Evolutionary conservation across 1,140 invertebrate genomes (phyloP).

Genomic region (Drosophila pectinifera): DNA sequence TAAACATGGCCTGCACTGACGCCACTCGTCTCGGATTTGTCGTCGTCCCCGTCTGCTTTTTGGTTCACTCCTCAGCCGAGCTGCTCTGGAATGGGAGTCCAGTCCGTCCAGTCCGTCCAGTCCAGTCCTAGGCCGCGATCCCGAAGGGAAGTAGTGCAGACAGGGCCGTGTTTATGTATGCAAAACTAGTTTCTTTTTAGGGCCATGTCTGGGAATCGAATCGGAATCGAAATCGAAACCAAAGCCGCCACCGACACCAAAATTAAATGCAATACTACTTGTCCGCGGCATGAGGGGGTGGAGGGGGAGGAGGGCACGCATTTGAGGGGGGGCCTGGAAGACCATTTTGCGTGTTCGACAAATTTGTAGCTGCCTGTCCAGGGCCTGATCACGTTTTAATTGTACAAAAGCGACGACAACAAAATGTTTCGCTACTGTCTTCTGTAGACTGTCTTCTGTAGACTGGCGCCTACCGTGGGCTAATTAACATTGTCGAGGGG

Average conservation of each 20-base stretch:
- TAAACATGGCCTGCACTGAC: conserved; percentile 76
- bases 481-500: conserved; percentile 69
- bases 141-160: conserved; percentile 78
- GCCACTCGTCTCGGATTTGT: conserved; percentile 71
- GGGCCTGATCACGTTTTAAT: conserved; percentile 82
- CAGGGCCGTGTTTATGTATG: conserved; percentile 73
- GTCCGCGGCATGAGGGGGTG: conserved; percentile 25
- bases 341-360: conserved; percentile 82
- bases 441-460: conserved; percentile 42
- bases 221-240: conserved; percentile 38
- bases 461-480: conserved; percentile 75
- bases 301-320: conserved; percentile 54
- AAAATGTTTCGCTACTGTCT: conserved; percentile 60
- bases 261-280: conserved; percentile 71
- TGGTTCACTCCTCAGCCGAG: conserved; percentile 20
- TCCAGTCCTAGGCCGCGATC: conserved; percentile 19
- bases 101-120: conserved; percentile 2
- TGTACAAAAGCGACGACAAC: conserved; percentile 74
- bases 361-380: conserved; percentile 78
- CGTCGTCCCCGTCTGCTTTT: conserved; percentile 29
- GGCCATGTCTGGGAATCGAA: conserved; percentile 81
- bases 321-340: conserved; percentile 63
- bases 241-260: conserved; percentile 54
- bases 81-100: conserved; percentile 18
- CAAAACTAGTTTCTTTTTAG: conserved; percentile 82